phyloP scores from a whole-genome alignment of 2,113 vertebrate species.

The Melozone crissalis region DNA sequence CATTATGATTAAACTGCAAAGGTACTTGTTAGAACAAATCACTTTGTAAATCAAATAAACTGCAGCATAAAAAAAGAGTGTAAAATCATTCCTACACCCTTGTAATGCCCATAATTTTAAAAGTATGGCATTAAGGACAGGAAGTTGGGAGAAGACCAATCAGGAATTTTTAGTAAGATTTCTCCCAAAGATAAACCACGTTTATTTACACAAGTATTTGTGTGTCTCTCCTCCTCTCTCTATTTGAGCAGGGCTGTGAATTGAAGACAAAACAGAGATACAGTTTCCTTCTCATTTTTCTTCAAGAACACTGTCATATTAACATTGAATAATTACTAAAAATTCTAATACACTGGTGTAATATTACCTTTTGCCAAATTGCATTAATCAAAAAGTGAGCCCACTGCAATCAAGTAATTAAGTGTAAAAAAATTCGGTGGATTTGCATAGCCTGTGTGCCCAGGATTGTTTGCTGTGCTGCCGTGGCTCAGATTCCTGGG shows the following conservation, averaged over 20 bases:
- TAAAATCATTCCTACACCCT: conserved; percentile 66
- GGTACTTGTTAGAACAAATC: conserved; percentile 75
- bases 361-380: conserved; percentile 82
- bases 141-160: conserved; percentile 48
- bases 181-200: conserved; percentile 64
- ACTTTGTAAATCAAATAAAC: conserved; percentile 75
- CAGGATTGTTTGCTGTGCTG: conserved; percentile 43
- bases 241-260: conserved; percentile 55
- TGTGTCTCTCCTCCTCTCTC: conserved; percentile 38
- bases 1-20: conserved; percentile 71
- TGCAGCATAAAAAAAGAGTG: conserved; percentile 62
- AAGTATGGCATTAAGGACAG: conserved; percentile 59
- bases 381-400: conserved; percentile 80
- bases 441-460: conserved; percentile 61
- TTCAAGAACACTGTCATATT: conserved; percentile 75
- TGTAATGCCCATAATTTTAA: conserved; percentile 72
- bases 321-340: conserved; percentile 78
- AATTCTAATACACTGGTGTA: conserved; percentile 75
- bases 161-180: conserved; percentile 64
- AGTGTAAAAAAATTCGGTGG: conserved; percentile 16
- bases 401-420: conserved; percentile 78
- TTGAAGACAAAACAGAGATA: conserved; percentile 67
- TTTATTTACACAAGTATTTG: conserved; percentile 74
- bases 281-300: conserved; percentile 70
- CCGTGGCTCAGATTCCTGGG: not conserved